Percentiles rank a stretch among this genome's conserved stretches.
Evolutionary conservation across 1,140 invertebrate genomes (phyloP).

Genomic region (Pararge aegeria): DNA sequence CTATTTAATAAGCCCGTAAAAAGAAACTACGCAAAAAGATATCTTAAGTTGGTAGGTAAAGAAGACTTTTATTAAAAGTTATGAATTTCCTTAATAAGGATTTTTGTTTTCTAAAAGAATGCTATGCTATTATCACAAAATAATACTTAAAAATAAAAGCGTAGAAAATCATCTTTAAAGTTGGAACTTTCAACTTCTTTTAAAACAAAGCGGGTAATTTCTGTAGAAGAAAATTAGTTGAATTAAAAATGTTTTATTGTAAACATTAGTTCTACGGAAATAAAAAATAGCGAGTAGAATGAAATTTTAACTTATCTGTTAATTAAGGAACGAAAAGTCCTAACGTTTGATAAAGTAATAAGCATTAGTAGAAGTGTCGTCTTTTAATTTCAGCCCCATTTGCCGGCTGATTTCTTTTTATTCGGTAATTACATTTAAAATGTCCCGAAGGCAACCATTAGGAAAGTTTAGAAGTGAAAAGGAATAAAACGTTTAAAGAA

Average conservation of each 20-base stretch:
- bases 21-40: neutral
- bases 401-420: slow-evolving; percentile 13
- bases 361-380: slow-evolving; percentile 11
- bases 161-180: no score
- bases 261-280: neutral
- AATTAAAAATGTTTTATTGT: neutral
- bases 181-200: neutral
- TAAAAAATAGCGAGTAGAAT: neutral
- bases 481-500: slow-evolving; percentile 10
- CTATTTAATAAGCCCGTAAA: neutral
- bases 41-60: neutral
- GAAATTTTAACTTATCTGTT: slow-evolving; percentile 1
- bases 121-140: no score
- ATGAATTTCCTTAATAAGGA: neutral
- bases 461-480: slow-evolving; percentile 8
- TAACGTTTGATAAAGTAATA: slow-evolving; percentile 10
- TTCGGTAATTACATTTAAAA: slow-evolving; percentile 12
- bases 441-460: slow-evolving; percentile 9
- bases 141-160: no score
- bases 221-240: neutral
- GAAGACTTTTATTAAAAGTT: neutral
- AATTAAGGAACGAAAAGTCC: slow-evolving; percentile 6
- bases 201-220: neutral
- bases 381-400: slow-evolving; percentile 12
- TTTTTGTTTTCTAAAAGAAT: neutral